These are phyloP conservation scores for Leptestheria dahalacensis DNA, from an alignment of 1,140 invertebrate species.

Conservation along the genomic window DNA sequence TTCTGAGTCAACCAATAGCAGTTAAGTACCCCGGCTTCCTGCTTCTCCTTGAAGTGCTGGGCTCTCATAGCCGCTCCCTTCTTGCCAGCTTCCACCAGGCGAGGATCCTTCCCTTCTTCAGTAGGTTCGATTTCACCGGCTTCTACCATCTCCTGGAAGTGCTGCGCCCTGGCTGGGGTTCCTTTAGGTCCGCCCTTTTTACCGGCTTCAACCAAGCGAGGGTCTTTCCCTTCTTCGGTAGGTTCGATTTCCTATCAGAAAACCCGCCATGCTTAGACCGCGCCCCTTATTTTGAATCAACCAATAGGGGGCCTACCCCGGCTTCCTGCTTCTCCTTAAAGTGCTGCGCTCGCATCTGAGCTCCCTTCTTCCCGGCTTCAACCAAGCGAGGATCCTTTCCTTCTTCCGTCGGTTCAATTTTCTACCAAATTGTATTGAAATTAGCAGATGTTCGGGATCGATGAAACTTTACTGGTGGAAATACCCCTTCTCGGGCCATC, in stretches of 20 bases:
- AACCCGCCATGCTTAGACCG: not conserved
- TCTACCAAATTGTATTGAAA: not conserved
- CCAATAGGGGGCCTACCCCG: not conserved
- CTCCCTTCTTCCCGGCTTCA: slow-evolving; percentile 7
- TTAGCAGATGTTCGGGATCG: not conserved
- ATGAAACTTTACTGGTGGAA: not conserved
- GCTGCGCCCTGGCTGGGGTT: not conserved
- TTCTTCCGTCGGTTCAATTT: slow-evolving; percentile 5
- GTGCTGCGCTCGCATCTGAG: slow-evolving; percentile 7
- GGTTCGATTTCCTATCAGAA: slow-evolving; percentile 6
- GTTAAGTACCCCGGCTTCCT: slow-evolving; percentile 6
- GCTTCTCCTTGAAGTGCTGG: slow-evolving; percentile 7
- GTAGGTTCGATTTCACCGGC: slow-evolving; percentile 1
- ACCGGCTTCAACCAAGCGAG: slow-evolving; percentile 8
- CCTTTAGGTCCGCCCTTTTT: slow-evolving; percentile 1
- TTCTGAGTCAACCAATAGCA: slow-evolving; percentile 1
- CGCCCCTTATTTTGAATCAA: no score
- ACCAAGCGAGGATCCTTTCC: slow-evolving; percentile 8
- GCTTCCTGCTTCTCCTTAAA: slow-evolving; percentile 6
- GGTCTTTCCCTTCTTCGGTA: slow-evolving; percentile 4
- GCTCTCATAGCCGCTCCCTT: not conserved
- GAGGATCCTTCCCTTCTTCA: slow-evolving; percentile 9
- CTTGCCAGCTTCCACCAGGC: slow-evolving; percentile 5
- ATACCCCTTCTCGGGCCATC: not conserved
- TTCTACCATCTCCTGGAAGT: not conserved